These are phyloP conservation scores for Ganaspis brasiliensis DNA, from an alignment of 2,888 invertebrate species.

Conservation along the genomic window DNA sequence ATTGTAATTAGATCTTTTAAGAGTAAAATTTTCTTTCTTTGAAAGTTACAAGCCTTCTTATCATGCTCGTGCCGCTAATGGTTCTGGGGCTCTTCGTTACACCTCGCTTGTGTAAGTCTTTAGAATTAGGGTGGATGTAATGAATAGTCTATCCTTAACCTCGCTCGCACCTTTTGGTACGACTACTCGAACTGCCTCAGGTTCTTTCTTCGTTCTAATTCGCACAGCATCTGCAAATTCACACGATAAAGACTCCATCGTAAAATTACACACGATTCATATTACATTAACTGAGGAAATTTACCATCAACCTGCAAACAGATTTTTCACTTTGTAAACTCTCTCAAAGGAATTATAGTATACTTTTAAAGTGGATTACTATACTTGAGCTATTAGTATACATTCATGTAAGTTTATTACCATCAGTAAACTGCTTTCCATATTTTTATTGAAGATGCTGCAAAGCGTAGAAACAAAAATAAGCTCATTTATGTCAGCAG, in stretches of 20 bases:
- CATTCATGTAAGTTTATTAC: not conserved
- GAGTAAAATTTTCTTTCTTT: constrained; percentile 5
- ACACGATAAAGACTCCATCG: constrained; percentile 59
- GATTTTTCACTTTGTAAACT: constrained; percentile 24
- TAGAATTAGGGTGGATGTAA: constrained; percentile 55
- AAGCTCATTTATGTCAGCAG: not conserved
- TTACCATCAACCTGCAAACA: constrained; percentile 17
- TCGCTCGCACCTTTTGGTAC: constrained; percentile 52
- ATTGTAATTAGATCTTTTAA: not conserved
- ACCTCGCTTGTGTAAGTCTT: constrained; percentile 13
- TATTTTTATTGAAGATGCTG: not conserved
- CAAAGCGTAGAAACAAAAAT: not conserved
- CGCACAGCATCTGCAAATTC: constrained; percentile 57
- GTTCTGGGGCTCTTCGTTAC: constrained; percentile 17
- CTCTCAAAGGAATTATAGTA: constrained; percentile 1
- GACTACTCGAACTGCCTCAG: constrained; percentile 50
- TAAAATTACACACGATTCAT: constrained; percentile 41
- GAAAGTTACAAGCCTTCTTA: constrained; percentile 28
- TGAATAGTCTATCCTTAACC: constrained; percentile 60
- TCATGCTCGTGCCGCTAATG: constrained; percentile 37
- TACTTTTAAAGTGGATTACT: not conserved
- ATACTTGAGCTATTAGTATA: not conserved
- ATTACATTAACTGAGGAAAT: constrained; percentile 34
- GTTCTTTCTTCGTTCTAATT: constrained; percentile 55
- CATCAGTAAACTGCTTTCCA: not conserved